These are phyloP conservation scores for Diloba caeruleocephala DNA, from an alignment of 2,888 invertebrate species.

Conservation along the genomic window DNA sequence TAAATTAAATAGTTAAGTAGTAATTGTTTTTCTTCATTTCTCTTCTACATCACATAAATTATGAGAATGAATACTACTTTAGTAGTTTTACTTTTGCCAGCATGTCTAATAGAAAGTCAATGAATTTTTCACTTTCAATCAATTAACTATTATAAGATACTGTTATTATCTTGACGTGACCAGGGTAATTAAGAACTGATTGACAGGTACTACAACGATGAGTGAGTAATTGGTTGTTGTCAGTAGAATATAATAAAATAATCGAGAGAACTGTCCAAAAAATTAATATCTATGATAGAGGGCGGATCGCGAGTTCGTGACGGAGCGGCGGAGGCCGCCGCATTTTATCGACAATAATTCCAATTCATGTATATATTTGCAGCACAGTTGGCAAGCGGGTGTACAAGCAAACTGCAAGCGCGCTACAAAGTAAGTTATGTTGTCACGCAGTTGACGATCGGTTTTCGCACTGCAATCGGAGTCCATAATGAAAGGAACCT, in stretches of 20 bases:
- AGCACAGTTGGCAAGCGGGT: too few species aligned
- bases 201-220: slow-evolving; percentile 12
- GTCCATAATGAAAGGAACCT: too few species aligned
- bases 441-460: too few species aligned
- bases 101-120: slow-evolving; percentile 29
- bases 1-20: slow-evolving; percentile 19
- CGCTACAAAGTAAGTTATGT: too few species aligned
- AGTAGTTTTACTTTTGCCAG: slow-evolving; percentile 1
- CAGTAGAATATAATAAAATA: not conserved
- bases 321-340: too few species aligned
- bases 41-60: slow-evolving; percentile 5
- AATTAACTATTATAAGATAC: slow-evolving; percentile 20
- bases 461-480: too few species aligned
- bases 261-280: too few species aligned
- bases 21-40: slow-evolving; percentile 6
- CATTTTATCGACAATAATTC: too few species aligned
- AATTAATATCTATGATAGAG: too few species aligned
- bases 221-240: slow-evolving; percentile 3
- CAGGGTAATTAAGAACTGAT: slow-evolving; percentile 13
- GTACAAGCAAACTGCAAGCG: too few species aligned
- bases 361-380: too few species aligned
- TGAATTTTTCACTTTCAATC: slow-evolving; percentile 29
- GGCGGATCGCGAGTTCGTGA: too few species aligned
- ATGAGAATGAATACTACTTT: slow-evolving; percentile 7
- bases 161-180: slow-evolving; percentile 29